Evolutionary conservation across 2,888 invertebrate species (phyloP).

Genomic region (Drosophila trichaetosa): DNA sequence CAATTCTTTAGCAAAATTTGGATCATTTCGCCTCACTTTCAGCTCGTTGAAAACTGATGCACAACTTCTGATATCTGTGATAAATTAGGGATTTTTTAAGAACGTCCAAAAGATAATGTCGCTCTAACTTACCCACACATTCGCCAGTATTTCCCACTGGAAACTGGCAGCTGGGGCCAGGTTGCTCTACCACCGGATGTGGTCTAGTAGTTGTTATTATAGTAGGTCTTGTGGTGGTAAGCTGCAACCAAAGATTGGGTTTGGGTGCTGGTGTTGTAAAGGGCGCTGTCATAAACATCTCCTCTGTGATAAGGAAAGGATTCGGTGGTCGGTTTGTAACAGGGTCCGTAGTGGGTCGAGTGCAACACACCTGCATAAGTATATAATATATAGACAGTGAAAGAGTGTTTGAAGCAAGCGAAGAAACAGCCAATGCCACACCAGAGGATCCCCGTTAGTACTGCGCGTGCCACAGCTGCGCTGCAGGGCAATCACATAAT

Average conservation of each 20-base stretch:
- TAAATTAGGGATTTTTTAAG: background rate
- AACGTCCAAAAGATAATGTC: no score
- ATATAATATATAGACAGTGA: constrained; percentile 5
- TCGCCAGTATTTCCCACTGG: constrained; percentile 67
- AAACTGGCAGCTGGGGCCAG: constrained; percentile 53
- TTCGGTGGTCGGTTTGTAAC: constrained; percentile 35
- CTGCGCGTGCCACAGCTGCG: constrained; percentile 81
- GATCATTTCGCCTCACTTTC: no score
- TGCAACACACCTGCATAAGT: constrained; percentile 78
- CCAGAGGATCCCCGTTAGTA: constrained; percentile 82
- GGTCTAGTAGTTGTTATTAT: constrained; percentile 42
- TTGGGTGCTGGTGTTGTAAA: background rate
- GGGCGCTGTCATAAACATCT: constrained; percentile 24
- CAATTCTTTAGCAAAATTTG: no score
- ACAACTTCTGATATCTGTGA: no score
- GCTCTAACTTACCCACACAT: constrained; percentile 71
- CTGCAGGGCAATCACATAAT: constrained; percentile 78
- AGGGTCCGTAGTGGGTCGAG: constrained; percentile 63
- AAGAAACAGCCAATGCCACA: constrained; percentile 47
- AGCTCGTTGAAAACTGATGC: no score
- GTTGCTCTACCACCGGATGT: constrained; percentile 7
- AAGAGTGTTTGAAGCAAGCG: background rate
- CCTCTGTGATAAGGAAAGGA: constrained; percentile 25
- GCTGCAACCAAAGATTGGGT: constrained; percentile 58
- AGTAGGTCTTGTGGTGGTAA: constrained; percentile 21